These are phyloP conservation scores for Aphelinus certus DNA, from an alignment of 1,140 invertebrate species.

Conservation along the genomic window DNA sequence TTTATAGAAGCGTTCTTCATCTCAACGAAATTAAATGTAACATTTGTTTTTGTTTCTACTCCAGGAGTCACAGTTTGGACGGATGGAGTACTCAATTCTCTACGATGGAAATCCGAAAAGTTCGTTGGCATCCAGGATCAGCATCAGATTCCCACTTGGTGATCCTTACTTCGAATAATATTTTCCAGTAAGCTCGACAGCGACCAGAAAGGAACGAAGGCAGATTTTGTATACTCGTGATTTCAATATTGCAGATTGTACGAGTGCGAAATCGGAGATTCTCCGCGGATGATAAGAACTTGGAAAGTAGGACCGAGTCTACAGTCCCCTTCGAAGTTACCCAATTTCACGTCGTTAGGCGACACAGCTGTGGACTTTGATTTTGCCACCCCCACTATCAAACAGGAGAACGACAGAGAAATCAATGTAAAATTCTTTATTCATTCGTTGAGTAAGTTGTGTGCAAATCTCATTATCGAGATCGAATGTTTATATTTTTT, in stretches of 20 bases:
- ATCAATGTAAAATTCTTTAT: conserved; percentile 15
- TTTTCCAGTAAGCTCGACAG: conserved; percentile 72
- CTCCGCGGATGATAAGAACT: conserved; percentile 63
- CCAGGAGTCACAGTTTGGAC: conserved; percentile 71
- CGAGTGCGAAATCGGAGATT: conserved; percentile 59
- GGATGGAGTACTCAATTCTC: conserved; percentile 67
- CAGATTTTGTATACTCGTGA: not conserved
- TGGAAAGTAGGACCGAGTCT: conserved; percentile 71
- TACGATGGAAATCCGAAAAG: conserved; percentile 71
- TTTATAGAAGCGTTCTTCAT: too few species aligned
- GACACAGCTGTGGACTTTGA: conserved; percentile 87
- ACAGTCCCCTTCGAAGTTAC: conserved; percentile 63
- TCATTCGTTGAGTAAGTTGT: not conserved
- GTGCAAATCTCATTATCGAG: not conserved
- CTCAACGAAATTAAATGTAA: not conserved
- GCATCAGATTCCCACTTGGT: conserved; percentile 78
- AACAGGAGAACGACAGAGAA: conserved; percentile 7
- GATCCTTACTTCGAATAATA: conserved; percentile 84
- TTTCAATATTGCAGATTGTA: conserved; percentile 59
- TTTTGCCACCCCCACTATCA: conserved; percentile 71
- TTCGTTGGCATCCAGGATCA: conserved; percentile 86
- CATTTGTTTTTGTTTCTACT: conserved; percentile 45
- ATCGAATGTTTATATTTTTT: conserved; percentile 20
- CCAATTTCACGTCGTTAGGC: conserved; percentile 74
- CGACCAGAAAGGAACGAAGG: not conserved